Evolutionary conservation across 2,113 vertebrate genomes (phyloP).

Genomic region (Rhadina sibilatrix): DNA sequence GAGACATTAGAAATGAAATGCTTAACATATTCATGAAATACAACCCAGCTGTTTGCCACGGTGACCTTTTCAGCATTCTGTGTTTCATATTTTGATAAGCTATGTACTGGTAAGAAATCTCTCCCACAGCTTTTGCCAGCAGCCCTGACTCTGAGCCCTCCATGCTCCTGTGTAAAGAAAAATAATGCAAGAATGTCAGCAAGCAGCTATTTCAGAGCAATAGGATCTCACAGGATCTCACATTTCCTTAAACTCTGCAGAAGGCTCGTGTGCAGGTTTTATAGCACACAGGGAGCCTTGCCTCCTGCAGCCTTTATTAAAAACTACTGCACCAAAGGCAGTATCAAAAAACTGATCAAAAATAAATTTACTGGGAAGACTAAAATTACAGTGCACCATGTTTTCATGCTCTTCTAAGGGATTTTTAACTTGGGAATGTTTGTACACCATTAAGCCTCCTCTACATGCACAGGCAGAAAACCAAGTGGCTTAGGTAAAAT

Average conservation of each 20-base stretch:
- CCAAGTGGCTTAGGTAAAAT: neutral
- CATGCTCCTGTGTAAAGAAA: neutral
- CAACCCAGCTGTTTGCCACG: slow-evolving; percentile 8
- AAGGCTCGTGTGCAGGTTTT: neutral
- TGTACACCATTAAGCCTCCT: neutral
- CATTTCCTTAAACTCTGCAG: neutral
- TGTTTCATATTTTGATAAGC: slow-evolving; percentile 47
- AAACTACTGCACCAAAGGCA: neutral
- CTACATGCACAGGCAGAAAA: neutral
- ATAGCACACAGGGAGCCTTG: neutral
- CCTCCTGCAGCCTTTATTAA: neutral
- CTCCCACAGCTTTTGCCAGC: neutral
- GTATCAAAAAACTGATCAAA: neutral
- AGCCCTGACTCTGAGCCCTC: neutral
- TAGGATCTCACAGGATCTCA: neutral
- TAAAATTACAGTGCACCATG: neutral
- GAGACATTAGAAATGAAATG: slow-evolving; percentile 24
- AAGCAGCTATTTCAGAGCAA: neutral
- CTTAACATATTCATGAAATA: slow-evolving; percentile 31
- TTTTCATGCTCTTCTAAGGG: neutral
- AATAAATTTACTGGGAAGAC: neutral
- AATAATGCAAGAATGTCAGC: neutral
- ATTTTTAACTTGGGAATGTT: neutral
- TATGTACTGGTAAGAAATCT: neutral
- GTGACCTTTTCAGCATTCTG: slow-evolving; percentile 64